phyloP scores from a whole-genome alignment of 2,113 vertebrate genomes.

The Neopipo cinnamomea region DNA sequence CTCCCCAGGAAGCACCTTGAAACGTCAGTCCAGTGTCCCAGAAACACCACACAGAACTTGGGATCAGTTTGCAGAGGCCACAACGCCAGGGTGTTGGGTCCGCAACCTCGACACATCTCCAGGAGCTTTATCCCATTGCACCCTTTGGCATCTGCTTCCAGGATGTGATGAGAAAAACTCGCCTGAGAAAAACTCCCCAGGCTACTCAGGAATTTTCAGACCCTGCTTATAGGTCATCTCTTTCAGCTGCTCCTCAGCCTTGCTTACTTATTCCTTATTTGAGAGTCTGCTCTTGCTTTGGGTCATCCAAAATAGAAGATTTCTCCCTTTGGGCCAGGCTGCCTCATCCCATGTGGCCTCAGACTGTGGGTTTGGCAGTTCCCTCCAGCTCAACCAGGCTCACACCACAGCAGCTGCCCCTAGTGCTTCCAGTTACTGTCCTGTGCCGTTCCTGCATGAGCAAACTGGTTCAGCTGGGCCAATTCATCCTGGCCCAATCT shows the following conservation, averaged over 20 bases:
- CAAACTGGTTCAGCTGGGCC: neutral
- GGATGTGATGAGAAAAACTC: neutral
- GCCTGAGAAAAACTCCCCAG: neutral
- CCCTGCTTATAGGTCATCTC: neutral
- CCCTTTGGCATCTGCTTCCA: neutral
- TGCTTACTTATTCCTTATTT: neutral
- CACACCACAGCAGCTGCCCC: too few species aligned
- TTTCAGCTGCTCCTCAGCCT: neutral
- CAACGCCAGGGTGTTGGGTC: neutral
- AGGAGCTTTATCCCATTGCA: neutral
- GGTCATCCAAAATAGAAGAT: neutral
- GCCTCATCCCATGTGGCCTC: neutral
- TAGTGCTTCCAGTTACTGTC: neutral
- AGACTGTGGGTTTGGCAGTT: accelerated
- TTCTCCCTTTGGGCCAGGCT: neutral
- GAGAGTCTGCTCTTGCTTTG: neutral
- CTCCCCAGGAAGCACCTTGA: neutral
- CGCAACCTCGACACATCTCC: accelerated
- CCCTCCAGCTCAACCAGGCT: too few species aligned
- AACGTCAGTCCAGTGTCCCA: neutral
- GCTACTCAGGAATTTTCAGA: neutral
- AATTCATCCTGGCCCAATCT: neutral
- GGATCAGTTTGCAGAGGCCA: neutral
- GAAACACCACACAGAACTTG: neutral
- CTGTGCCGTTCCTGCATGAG: accelerated